Evolutionary conservation across 2,888 invertebrate species (phyloP).

Genomic region (Heliconius ethilla): DNA sequence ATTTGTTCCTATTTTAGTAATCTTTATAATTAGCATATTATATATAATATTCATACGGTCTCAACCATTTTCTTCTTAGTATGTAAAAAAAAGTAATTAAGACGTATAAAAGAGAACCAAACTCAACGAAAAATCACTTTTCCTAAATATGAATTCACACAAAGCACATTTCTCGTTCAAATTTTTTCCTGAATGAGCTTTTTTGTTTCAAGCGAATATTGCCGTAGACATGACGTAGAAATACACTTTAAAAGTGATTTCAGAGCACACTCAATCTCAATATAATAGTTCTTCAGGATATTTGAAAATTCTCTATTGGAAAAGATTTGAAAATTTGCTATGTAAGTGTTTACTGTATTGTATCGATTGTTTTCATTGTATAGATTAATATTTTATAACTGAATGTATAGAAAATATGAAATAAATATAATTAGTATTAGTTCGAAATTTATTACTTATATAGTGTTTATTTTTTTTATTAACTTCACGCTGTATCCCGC

Average conservation of each 20-base stretch:
- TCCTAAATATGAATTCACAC: neutral
- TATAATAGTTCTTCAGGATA: conserved; percentile 26
- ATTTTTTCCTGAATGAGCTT: conserved; percentile 3
- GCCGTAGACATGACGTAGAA: neutral
- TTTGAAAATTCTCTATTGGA: conserved; percentile 13
- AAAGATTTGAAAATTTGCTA: neutral
- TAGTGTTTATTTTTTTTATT: too few relatives aligned
- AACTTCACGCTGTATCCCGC: too few relatives aligned
- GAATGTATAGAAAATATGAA: neutral
- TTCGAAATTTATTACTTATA: too few relatives aligned
- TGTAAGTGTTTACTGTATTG: neutral
- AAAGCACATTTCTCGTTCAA: conserved; percentile 13
- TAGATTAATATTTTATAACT: neutral
- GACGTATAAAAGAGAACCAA: neutral
- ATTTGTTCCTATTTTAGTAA: too few relatives aligned
- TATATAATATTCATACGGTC: neutral
- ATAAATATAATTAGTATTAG: too few relatives aligned
- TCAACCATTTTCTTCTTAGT: neutral
- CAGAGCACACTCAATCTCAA: conserved; percentile 21
- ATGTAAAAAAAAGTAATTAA: neutral
- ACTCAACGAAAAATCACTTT: neutral
- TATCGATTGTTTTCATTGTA: neutral
- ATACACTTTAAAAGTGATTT: conserved; percentile 24
- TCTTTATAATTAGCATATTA: too few relatives aligned
- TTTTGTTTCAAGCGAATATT: conserved; percentile 15